Base-by-base conservation (phyloP, 2,797 vertebrate genomes). In the Alfaro cultratus region DNA sequence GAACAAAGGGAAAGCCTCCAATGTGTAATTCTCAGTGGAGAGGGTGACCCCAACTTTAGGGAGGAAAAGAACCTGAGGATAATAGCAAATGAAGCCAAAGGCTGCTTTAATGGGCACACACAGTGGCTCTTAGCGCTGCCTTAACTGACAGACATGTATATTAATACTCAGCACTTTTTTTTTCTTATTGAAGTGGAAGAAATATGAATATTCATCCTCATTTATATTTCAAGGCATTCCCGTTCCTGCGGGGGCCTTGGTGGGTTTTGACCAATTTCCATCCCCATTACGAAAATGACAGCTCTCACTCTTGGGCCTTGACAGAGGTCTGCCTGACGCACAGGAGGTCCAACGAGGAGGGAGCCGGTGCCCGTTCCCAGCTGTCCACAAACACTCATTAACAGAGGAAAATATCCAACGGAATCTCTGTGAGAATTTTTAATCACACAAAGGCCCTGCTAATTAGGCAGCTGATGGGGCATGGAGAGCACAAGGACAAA, bases 351-450 rank as follows among this genome's bases (percentile, higher is more conserved):
- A 83, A 95, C 89, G 95, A 96, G 95, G 94, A 96, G 96, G 96
- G 97, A 97, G 95, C 92, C 86, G 53, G 92, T 90, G 93, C 96
- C 95, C 64, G 95, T 97, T 98, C 98, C 98, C 98, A 99, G 98
- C 98, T 99, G 98, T 99, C 98, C 98, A 97, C 97, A 99, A 99
- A 99, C 98, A 99, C 98, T 99, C 98, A 99, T 99, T 99, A 99
- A 97, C 97, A 98, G 95, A 97, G 97, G 98, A 98, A 97, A 95
- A 97, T 98, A 97, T 98, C 97, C 98, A 97, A 97, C 96, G 96
- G 97, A 98, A 99, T 98, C 98, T 99, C 97, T 97, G 94, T 97
- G 97, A 99, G 98, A 99, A 99, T 99, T 98, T 98, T 98, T 99
- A 99, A 99, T 99, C 98, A 97, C 93, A 96, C 96, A 94, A 96